Conservation (phyloP, 2,797 vertebrate genomes). For the Lutjanus argentimaculatus region DNA sequence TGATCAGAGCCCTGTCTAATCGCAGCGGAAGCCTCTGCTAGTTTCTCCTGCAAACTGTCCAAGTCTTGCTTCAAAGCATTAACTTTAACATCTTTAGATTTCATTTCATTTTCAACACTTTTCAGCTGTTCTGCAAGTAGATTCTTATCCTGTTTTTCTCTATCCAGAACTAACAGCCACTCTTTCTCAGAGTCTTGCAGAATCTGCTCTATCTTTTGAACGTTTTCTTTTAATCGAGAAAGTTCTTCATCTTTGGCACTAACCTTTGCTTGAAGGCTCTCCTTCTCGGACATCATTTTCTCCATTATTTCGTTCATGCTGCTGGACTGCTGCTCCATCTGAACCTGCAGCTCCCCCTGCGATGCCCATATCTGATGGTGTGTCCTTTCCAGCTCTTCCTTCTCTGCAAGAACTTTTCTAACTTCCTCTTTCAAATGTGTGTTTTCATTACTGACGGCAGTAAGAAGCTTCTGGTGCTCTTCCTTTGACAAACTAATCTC, state of each 20-base stretch:
- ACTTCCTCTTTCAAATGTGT: constrained; percentile 77
- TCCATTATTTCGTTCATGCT: constrained; percentile 81
- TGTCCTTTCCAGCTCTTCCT: constrained; percentile 75
- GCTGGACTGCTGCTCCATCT: constrained; percentile 83
- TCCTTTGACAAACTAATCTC: constrained; percentile 65
- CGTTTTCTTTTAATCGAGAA: constrained; percentile 83
- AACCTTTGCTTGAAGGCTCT: constrained; percentile 91
- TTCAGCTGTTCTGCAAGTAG: constrained; percentile 82
- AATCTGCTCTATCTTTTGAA: constrained; percentile 85
- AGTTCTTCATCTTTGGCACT: constrained; percentile 90
- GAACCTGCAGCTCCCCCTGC: constrained; percentile 78
- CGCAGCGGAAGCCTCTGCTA: constrained; percentile 80
- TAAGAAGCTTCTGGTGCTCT: constrained; percentile 73
- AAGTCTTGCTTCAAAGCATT: constrained; percentile 88
- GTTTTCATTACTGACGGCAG: constrained; percentile 80
- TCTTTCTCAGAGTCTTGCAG: constrained; percentile 90
- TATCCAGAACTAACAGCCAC: constrained; percentile 87
- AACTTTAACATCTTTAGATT: constrained; percentile 87
- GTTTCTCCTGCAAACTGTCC: constrained; percentile 85
- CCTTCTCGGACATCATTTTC: constrained; percentile 85
- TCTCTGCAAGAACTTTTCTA: constrained; percentile 81
- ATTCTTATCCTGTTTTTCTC: constrained; percentile 84
- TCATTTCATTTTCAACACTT: constrained; percentile 85
- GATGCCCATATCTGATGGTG: constrained; percentile 70
- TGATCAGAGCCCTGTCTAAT: constrained; percentile 83